Percentiles rank a stretch among this genome's conserved stretches.
These are phyloP conservation scores for Deroptyus accipitrinus DNA, from an alignment of 2,113 vertebrate species.

Conservation along the genomic window DNA sequence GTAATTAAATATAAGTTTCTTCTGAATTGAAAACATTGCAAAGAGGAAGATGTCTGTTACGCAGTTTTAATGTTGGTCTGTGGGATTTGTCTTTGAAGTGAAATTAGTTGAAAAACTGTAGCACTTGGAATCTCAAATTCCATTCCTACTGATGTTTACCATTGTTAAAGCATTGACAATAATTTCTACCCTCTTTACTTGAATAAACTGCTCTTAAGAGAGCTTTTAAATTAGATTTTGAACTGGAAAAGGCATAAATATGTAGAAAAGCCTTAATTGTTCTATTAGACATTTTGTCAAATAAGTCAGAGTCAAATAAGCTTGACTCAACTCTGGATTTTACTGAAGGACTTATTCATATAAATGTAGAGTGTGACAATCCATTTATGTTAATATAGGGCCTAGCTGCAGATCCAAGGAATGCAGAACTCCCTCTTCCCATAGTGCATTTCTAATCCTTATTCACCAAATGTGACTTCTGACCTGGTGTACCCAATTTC, in stretches of 20 bases:
- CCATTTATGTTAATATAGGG: not conserved
- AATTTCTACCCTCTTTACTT: not conserved
- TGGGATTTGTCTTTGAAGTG: not conserved
- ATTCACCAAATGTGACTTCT: not conserved
- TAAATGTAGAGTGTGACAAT: not conserved
- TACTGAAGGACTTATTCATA: not conserved
- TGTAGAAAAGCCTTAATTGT: not conserved
- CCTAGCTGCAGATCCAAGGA: not conserved
- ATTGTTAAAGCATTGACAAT: not conserved
- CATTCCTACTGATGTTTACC: not conserved
- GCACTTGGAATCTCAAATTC: not conserved
- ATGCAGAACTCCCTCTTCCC: not conserved
- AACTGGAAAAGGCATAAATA: not conserved
- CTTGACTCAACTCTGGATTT: not conserved
- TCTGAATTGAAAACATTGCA: not conserved
- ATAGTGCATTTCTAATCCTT: not conserved
- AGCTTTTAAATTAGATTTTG: not conserved
- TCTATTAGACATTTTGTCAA: not conserved
- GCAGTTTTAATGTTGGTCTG: not conserved
- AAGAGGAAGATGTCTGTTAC: not conserved
- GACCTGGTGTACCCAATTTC: not conserved
- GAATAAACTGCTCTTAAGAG: not conserved
- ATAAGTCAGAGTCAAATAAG: not conserved
- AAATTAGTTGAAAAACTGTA: not conserved
- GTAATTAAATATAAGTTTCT: not conserved